phyloP scores from a whole-genome alignment of 2,888 invertebrate genomes.

The Eilema sororculum region DNA sequence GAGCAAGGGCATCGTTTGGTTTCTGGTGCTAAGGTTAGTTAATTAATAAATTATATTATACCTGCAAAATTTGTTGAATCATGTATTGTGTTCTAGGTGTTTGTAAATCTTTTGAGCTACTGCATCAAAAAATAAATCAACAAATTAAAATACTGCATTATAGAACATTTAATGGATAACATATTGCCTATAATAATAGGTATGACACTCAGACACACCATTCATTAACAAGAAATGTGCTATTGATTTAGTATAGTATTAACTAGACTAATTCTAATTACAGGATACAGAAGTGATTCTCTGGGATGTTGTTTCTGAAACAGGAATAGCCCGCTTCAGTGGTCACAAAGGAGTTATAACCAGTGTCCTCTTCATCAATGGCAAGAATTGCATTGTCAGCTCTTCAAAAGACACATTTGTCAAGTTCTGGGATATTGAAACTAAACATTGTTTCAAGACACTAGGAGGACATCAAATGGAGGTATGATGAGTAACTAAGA shows the following conservation, averaged over 20 bases:
- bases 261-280: background rate
- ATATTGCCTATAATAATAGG: too few species aligned
- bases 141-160: too few species aligned
- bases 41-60: background rate
- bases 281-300: conserved; percentile 97
- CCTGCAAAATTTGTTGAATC: too few species aligned
- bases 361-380: conserved; percentile 91
- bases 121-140: too few species aligned
- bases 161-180: too few species aligned
- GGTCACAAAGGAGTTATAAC: conserved; percentile 97
- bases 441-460: conserved; percentile 98
- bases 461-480: conserved; percentile 95
- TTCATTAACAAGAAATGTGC: background rate
- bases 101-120: too few species aligned
- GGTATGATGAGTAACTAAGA: conserved; percentile 71
- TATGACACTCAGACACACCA: too few species aligned
- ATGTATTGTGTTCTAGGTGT: too few species aligned
- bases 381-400: conserved; percentile 91
- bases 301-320: conserved; percentile 97
- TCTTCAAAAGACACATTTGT: conserved; percentile 97
- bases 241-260: background rate
- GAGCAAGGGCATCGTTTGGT: conserved; percentile 93
- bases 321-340: conserved; percentile 94
- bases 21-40: conserved; percentile 93
- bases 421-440: conserved; percentile 98